phyloP scores from a whole-genome alignment of 2,888 invertebrate species.

The Piscicola geometra region DNA sequence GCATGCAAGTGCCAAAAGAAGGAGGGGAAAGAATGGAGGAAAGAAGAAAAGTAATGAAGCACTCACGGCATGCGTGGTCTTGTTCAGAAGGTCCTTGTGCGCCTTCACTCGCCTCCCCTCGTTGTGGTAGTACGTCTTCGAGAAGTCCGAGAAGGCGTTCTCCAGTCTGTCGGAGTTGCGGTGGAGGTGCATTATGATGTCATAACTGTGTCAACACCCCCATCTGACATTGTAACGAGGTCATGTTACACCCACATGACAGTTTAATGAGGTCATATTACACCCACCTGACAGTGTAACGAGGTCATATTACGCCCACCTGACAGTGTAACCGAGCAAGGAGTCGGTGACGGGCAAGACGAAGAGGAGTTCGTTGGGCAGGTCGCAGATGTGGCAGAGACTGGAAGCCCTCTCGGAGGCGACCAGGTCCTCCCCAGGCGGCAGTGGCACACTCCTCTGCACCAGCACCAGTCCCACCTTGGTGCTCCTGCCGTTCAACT shows the following conservation, averaged over 20 bases:
- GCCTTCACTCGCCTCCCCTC: conserved; percentile 76
- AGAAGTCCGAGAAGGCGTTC: conserved; percentile 85
- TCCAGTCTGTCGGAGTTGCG: conserved; percentile 77
- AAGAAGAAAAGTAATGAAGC: no score
- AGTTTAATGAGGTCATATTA: no score
- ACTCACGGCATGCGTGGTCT: conserved; percentile 72
- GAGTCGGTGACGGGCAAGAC: conserved; percentile 83
- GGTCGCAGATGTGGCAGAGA: conserved; percentile 82
- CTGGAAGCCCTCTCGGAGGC: conserved; percentile 86
- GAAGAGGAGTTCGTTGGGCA: conserved; percentile 85
- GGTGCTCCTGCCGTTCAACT: conserved; percentile 54
- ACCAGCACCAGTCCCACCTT: conserved; percentile 81
- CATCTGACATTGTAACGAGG: no score
- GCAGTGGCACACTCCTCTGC: conserved; percentile 69
- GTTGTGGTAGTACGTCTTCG: conserved; percentile 84
- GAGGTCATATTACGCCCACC: no score
- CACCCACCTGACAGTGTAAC: no score
- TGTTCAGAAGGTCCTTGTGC: conserved; percentile 83
- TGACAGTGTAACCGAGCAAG: conserved; percentile 66
- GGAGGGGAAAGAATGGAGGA: no score
- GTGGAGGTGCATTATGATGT: no score
- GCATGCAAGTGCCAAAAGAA: no score
- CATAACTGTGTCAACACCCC: no score
- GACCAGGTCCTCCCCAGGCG: conserved; percentile 63
- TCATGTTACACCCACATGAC: no score